These are phyloP conservation scores for Tetramorium bicarinatum DNA, from an alignment of 2,888 invertebrate species.

Conservation along the genomic window DNA sequence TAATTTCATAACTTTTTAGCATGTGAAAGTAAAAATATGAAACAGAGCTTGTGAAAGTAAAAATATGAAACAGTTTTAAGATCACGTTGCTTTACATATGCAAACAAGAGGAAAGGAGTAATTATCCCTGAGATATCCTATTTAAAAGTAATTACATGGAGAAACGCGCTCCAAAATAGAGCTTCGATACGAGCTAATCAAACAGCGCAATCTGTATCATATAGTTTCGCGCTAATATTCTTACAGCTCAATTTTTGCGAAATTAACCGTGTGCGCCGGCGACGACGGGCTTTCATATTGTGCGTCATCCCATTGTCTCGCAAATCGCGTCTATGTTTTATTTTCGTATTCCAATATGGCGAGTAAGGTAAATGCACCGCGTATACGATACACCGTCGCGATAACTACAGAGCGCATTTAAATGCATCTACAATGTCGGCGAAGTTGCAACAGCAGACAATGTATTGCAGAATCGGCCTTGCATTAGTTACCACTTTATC, in stretches of 20 bases:
- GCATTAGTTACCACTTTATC: slow-evolving; percentile 42
- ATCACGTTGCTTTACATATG: not conserved
- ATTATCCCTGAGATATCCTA: not conserved
- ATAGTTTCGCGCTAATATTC: not conserved
- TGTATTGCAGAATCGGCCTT: slow-evolving; percentile 26
- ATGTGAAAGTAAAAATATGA: not conserved
- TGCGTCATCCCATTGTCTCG: slow-evolving; percentile 34
- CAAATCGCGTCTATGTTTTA: slow-evolving; percentile 40
- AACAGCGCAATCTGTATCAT: slow-evolving; percentile 24
- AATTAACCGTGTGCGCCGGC: slow-evolving; percentile 23
- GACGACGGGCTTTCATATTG: slow-evolving; percentile 1
- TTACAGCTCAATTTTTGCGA: slow-evolving; percentile 36
- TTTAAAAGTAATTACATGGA: not conserved
- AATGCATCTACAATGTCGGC: slow-evolving; percentile 48
- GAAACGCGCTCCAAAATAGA: not conserved
- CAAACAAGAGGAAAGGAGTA: not conserved
- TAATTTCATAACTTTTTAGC: not conserved
- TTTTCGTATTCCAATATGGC: slow-evolving; percentile 9
- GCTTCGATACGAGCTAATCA: not conserved
- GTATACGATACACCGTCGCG: not conserved
- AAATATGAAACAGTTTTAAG: not conserved
- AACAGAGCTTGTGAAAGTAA: not conserved
- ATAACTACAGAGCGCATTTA: slow-evolving; percentile 39
- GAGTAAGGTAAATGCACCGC: slow-evolving; percentile 22
- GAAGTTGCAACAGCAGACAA: slow-evolving; percentile 41